These are phyloP conservation scores for Heteropelma amictum DNA, from an alignment of 2,888 invertebrate species.

Conservation along the genomic window DNA sequence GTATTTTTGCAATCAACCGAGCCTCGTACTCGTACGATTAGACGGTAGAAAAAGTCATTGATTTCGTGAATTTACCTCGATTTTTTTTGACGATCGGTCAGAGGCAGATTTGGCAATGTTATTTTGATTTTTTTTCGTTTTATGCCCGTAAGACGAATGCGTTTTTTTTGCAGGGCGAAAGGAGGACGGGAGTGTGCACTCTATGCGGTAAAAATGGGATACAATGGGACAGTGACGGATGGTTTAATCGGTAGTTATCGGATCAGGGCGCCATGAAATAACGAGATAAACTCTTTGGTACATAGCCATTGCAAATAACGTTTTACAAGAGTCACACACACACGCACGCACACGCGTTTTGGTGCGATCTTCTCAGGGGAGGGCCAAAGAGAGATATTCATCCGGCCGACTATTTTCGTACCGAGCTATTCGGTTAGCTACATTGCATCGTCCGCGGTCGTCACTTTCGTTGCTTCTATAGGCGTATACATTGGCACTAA, in stretches of 20 bases:
- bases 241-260: constrained; percentile 11
- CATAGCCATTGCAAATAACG: constrained; percentile 25
- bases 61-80: too few species aligned
- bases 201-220: background rate
- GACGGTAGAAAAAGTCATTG: too few species aligned
- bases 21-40: too few species aligned
- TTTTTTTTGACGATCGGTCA: too few species aligned
- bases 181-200: background rate
- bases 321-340: background rate
- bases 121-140: background rate
- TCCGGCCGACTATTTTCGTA: constrained; percentile 70
- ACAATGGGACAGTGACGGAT: background rate
- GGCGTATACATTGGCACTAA: constrained; percentile 69
- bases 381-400: constrained; percentile 46
- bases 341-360: background rate
- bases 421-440: constrained; percentile 67
- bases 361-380: constrained; percentile 11
- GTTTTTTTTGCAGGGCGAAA: background rate
- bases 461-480: constrained; percentile 66
- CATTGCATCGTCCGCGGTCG: constrained; percentile 56
- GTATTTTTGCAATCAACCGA: too few species aligned
- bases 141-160: background rate
- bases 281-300: constrained; percentile 32
- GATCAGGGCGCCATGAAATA: constrained; percentile 21
- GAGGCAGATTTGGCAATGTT: too few species aligned